Evolutionary conservation across 2,113 vertebrate species (phyloP).

Genomic region (Fulmarus glacialis): DNA sequence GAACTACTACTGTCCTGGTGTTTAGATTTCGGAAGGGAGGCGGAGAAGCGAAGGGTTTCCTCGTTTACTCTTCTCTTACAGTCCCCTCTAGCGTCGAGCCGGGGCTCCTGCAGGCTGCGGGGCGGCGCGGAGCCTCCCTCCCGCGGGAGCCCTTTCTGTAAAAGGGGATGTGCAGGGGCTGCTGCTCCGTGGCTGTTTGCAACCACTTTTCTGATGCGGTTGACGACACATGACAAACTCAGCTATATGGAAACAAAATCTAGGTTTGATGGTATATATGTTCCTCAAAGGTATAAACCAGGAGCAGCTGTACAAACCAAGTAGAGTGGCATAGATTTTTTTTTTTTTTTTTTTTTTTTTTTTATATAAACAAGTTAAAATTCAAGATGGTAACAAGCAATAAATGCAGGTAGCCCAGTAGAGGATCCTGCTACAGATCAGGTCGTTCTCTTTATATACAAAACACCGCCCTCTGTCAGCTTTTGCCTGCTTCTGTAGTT

Average conservation of each 20-base stretch:
- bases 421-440: neutral
- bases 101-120: neutral
- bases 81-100: slow-evolving; percentile 47
- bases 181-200: slow-evolving; percentile 95
- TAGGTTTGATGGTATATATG: slow-evolving; percentile 69
- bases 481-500: neutral
- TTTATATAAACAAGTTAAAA: too few relatives aligned
- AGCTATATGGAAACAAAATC: slow-evolving; percentile 90
- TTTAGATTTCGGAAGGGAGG: accelerated
- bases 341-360: neutral
- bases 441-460: neutral
- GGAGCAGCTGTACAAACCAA: neutral
- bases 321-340: neutral
- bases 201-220: slow-evolving; percentile 99
- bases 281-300: slow-evolving; percentile 77
- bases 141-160: slow-evolving; percentile 82
- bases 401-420: neutral
- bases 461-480: neutral
- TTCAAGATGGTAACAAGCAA: too few relatives aligned
- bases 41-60: neutral
- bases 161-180: slow-evolving; percentile 78
- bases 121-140: neutral
- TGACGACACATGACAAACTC: slow-evolving; percentile 98
- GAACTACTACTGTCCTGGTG: neutral
- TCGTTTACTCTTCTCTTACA: neutral